Conservation (phyloP, 2,888 invertebrate species). For the Ochropleura plecta region DNA sequence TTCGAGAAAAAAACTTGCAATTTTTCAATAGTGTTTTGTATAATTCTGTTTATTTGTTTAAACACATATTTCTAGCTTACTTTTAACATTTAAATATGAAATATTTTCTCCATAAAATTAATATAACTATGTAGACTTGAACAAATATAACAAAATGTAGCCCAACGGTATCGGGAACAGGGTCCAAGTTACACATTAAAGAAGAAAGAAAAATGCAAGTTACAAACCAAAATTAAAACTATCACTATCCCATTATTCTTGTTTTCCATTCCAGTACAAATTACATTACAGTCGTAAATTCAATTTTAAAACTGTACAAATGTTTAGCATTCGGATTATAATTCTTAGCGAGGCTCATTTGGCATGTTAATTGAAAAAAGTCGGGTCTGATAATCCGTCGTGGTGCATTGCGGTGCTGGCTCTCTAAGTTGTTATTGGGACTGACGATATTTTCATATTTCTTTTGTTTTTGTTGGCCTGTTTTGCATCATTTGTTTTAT, state of each 20-base stretch:
- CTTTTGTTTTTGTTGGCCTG: background rate
- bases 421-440: constrained; percentile 67
- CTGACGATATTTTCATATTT: constrained; percentile 59
- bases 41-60: too few relatives aligned
- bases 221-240: constrained; percentile 21
- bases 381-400: constrained; percentile 82
- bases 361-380: constrained; percentile 86
- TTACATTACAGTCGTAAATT: constrained; percentile 36
- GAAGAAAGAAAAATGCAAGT: background rate
- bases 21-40: too few relatives aligned
- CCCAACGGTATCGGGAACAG: too few relatives aligned
- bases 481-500: background rate
- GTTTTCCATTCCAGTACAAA: constrained; percentile 28
- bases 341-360: constrained; percentile 78
- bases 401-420: constrained; percentile 84
- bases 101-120: too few relatives aligned
- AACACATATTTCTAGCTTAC: too few relatives aligned
- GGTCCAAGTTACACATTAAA: background rate
- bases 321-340: constrained; percentile 63
- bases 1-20: too few relatives aligned
- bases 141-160: too few relatives aligned
- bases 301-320: constrained; percentile 50
- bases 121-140: too few relatives aligned
- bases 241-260: constrained; percentile 36
- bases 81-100: too few relatives aligned